These are phyloP conservation scores for Cheiracanthium punctorium DNA, from an alignment of 2,888 invertebrate genomes.

Conservation along the genomic window DNA sequence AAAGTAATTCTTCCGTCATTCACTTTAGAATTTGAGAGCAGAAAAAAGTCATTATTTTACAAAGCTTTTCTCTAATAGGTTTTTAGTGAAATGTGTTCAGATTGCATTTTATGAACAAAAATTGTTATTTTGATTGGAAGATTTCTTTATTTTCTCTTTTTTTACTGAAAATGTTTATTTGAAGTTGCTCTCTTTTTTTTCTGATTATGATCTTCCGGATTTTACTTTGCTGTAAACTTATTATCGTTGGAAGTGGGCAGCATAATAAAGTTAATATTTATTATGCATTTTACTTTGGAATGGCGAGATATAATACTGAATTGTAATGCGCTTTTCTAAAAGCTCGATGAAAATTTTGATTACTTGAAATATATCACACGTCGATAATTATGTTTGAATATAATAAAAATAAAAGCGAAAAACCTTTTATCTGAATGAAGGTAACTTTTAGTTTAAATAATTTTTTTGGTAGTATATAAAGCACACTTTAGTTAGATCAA, in stretches of 20 bases:
- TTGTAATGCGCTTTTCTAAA: background rate
- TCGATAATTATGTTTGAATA: too few species aligned
- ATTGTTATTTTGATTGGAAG: background rate
- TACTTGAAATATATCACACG: too few species aligned
- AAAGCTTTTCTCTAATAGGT: conserved; percentile 17
- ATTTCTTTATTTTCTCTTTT: too few species aligned
- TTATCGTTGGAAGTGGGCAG: background rate
- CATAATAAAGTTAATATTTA: background rate
- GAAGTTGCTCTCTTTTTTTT: background rate
- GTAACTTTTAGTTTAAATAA: too few species aligned
- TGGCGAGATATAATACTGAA: background rate
- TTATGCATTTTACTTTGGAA: background rate
- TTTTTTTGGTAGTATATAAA: too few species aligned
- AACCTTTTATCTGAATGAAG: too few species aligned
- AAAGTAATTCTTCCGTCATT: background rate
- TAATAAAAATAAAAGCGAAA: too few species aligned
- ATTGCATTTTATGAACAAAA: background rate
- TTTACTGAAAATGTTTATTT: background rate
- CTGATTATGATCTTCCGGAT: background rate
- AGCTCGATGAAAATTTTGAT: background rate
- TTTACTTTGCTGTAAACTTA: background rate
- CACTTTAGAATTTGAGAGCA: background rate
- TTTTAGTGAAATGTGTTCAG: background rate
- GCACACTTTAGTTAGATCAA: too few species aligned
- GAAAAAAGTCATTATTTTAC: conserved; percentile 9